Conservation (phyloP, 1,140 invertebrate genomes). For the Brachystomella parvula region DNA sequence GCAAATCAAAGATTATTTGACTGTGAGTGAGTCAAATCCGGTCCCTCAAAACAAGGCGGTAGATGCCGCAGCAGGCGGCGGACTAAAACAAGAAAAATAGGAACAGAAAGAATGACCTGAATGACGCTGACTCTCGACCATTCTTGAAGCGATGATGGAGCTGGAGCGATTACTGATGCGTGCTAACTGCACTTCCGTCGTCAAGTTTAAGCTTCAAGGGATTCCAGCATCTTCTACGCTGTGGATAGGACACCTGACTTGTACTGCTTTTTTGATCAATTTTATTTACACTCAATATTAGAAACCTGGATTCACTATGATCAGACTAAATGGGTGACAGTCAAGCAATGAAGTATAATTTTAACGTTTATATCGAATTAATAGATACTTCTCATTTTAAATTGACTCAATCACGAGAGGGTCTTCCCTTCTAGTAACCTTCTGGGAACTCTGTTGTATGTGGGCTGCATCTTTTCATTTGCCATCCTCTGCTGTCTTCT, state of each 20-base stretch:
- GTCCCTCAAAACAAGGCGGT: not conserved
- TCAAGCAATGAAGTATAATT: not conserved
- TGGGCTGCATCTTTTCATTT: not conserved
- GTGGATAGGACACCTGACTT: not conserved
- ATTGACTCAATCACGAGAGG: no score
- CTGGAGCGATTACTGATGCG: not conserved
- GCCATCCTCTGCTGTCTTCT: not conserved
- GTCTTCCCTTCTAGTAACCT: no score
- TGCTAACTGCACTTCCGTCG: not conserved
- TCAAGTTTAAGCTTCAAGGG: not conserved
- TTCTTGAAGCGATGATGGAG: not conserved
- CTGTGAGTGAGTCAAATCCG: not conserved
- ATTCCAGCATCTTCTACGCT: not conserved
- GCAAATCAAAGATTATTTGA: not conserved
- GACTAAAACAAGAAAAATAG: not conserved
- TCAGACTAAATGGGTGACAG: not conserved
- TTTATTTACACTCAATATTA: not conserved
- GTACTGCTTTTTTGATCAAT: not conserved
- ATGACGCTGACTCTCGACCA: not conserved
- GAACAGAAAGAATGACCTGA: not conserved
- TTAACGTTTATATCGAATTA: not conserved
- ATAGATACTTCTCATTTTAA: not conserved
- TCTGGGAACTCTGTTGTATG: no score
- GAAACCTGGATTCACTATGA: not conserved
- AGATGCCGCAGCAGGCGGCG: not conserved